These are phyloP conservation scores for Oceanodroma tethys DNA, from an alignment of 2,113 vertebrate species.

Conservation along the genomic window DNA sequence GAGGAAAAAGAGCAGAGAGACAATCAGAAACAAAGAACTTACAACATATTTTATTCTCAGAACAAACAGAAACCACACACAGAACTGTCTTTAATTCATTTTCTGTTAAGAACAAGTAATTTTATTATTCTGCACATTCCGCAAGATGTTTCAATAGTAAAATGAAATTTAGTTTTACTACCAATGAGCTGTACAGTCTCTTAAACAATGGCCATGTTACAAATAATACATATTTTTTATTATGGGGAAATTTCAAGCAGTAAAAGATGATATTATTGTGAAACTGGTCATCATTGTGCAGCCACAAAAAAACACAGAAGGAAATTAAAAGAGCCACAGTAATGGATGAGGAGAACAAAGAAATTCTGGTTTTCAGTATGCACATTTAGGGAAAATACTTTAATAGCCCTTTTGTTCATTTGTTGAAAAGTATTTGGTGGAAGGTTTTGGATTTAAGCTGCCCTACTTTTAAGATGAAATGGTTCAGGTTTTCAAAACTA, in stretches of 20 bases:
- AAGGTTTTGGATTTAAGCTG: not conserved
- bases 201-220: not conserved
- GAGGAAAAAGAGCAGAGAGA: not conserved
- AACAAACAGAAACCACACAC: not conserved
- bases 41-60: not conserved
- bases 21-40: not conserved
- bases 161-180: constrained; percentile 16
- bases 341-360: not conserved
- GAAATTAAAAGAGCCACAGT: not conserved
- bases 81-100: not conserved
- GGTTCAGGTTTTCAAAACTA: not conserved
- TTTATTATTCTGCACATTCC: not conserved
- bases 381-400: not conserved
- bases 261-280: not conserved
- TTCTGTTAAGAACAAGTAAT: not conserved
- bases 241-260: not conserved
- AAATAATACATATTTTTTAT: not conserved
- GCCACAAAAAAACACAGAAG: not conserved
- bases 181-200: not conserved
- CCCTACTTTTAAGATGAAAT: not conserved
- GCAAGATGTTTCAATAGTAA: not conserved
- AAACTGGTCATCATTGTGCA: not conserved
- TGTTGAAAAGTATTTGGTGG: not conserved
- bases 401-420: not conserved
- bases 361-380: not conserved